Evolutionary conservation across 2,113 vertebrate genomes (phyloP).

Genomic region (Thalassarche chlororhynchos): DNA sequence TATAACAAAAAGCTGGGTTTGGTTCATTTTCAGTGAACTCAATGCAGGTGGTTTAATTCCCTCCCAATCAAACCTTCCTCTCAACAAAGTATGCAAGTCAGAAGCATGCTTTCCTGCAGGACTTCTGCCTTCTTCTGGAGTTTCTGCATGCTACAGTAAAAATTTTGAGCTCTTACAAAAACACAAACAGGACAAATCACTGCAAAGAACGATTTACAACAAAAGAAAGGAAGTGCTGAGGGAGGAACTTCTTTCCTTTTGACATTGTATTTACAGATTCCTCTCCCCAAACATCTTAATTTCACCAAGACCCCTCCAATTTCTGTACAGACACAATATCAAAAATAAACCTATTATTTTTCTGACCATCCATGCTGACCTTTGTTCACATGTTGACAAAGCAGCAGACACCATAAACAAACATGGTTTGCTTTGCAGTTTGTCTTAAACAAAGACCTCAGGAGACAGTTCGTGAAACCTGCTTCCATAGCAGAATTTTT

Average conservation of each 20-base stretch:
- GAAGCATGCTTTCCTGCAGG: background rate
- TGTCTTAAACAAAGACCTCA: background rate
- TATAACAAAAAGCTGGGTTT: background rate
- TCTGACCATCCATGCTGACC: background rate
- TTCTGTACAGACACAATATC: background rate
- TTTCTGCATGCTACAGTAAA: background rate
- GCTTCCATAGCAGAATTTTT: background rate
- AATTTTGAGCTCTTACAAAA: background rate
- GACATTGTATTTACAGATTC: background rate
- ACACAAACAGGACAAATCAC: background rate
- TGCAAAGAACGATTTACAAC: background rate
- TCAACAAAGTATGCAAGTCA: background rate
- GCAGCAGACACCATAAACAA: background rate
- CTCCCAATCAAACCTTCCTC: background rate
- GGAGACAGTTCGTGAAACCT: background rate
- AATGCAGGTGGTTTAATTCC: background rate
- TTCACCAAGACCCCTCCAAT: background rate
- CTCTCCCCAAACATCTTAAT: background rate
- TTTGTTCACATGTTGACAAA: background rate
- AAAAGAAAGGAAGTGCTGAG: background rate
- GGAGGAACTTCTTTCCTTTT: background rate
- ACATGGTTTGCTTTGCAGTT: background rate
- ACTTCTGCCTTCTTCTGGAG: background rate
- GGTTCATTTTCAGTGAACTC: background rate
- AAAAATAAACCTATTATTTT: background rate